Evolutionary conservation across 2,113 vertebrate species (phyloP).

Genomic region (Paracanthobrama guichenoti): DNA sequence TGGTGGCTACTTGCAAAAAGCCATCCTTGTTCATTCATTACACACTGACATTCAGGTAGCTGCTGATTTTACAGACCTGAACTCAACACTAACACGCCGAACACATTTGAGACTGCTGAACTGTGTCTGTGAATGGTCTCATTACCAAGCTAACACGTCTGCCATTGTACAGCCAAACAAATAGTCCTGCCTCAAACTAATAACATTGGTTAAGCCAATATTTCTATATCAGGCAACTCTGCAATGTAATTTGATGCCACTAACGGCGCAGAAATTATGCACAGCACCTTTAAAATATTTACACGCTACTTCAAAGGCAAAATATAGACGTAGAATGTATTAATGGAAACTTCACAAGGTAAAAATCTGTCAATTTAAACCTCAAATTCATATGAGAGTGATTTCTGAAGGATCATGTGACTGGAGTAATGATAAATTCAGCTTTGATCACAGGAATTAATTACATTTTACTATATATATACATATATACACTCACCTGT

Average conservation of each 20-base stretch:
- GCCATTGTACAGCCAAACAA: not conserved
- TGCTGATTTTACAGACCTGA: slow-evolving; percentile 20
- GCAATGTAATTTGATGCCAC: not conserved
- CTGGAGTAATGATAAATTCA: not conserved
- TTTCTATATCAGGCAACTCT: not conserved
- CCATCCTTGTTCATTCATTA: slow-evolving; percentile 52
- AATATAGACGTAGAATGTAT: not conserved
- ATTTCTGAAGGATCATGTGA: not conserved
- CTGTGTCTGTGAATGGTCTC: not conserved
- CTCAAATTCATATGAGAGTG: not conserved
- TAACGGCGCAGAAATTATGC: not conserved
- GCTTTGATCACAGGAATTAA: not conserved
- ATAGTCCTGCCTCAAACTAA: not conserved
- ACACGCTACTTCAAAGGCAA: not conserved
- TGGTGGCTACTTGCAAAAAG: slow-evolving; percentile 35
- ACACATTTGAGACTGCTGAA: slow-evolving; percentile 11
- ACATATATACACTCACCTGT: no score
- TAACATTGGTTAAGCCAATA: not conserved
- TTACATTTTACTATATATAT: not conserved
- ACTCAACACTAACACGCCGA: slow-evolving; percentile 30
- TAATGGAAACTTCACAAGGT: not conserved
- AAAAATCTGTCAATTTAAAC: not conserved
- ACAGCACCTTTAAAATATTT: not conserved
- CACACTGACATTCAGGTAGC: slow-evolving; percentile 23
- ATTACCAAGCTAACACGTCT: not conserved